Evolutionary conservation across 2,113 vertebrate genomes (phyloP).

Genomic region (Hemibagrus wyckioides): DNA sequence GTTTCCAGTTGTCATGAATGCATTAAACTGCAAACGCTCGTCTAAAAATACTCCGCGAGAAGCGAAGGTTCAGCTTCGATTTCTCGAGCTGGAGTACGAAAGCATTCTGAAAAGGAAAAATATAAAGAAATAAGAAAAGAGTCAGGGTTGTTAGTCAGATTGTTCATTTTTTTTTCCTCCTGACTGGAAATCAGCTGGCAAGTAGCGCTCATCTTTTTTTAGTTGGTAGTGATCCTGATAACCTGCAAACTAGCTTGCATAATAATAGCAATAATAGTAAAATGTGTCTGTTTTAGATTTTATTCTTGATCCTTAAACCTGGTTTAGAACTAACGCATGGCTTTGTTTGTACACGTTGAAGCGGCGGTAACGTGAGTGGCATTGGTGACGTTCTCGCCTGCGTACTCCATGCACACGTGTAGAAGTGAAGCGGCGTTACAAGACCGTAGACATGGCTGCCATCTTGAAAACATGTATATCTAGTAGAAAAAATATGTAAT

Average conservation of each 20-base stretch:
- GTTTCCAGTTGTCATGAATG: slow-evolving; percentile 2
- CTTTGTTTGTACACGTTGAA: not conserved
- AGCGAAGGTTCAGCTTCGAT: not conserved
- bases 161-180: not conserved
- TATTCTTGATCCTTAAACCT: not conserved
- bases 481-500: not conserved
- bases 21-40: not conserved
- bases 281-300: not conserved
- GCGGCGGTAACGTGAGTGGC: not conserved
- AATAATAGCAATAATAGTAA: not conserved
- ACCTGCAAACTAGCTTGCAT: not conserved
- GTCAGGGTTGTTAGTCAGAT: not conserved
- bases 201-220: not conserved
- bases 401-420: not conserved
- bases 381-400: not conserved
- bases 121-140: not conserved
- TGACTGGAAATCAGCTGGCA: not conserved
- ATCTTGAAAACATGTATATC: not conserved
- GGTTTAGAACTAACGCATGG: not conserved
- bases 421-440: not conserved
- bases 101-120: not conserved
- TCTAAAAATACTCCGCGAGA: not conserved
- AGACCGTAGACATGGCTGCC: not conserved
- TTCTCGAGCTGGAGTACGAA: not conserved
- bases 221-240: not conserved